phyloP scores from a whole-genome alignment of 1,140 invertebrate species.

The Leptestheria dahalacensis region DNA sequence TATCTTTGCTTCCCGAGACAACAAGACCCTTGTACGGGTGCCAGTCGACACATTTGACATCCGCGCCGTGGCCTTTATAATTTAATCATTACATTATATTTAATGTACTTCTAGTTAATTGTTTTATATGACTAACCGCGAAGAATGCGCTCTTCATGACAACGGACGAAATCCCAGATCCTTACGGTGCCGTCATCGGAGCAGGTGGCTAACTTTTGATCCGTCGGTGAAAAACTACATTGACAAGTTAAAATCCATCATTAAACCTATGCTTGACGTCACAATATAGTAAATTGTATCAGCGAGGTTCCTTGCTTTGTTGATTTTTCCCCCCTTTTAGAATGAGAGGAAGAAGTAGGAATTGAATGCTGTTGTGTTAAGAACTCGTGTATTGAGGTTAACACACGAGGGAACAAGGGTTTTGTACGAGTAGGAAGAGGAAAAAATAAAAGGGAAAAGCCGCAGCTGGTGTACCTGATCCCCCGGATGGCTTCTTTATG shows the following conservation, averaged over 20 bases:
- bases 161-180: conserved; percentile 96
- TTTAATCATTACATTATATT: neutral
- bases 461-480: conserved; percentile 59
- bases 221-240: conserved; percentile 92
- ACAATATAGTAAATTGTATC: too few relatives aligned
- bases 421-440: neutral
- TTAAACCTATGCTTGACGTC: too few relatives aligned
- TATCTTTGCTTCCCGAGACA: conserved; percentile 97
- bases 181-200: conserved; percentile 96
- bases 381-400: neutral
- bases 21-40: conserved; percentile 94
- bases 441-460: conserved; percentile 14
- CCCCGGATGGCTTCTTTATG: conserved; percentile 98
- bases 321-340: neutral
- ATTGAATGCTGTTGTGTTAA: neutral
- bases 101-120: neutral
- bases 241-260: too few relatives aligned
- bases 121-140: conserved; percentile 44
- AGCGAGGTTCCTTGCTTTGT: too few relatives aligned
- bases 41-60: conserved; percentile 99
- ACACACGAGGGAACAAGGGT: neutral
- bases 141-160: conserved; percentile 88
- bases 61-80: conserved; percentile 80
- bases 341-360: neutral
- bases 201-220: conserved; percentile 96